phyloP scores from a whole-genome alignment of 2,888 invertebrate genomes.

The Oscheius sp. region DNA sequence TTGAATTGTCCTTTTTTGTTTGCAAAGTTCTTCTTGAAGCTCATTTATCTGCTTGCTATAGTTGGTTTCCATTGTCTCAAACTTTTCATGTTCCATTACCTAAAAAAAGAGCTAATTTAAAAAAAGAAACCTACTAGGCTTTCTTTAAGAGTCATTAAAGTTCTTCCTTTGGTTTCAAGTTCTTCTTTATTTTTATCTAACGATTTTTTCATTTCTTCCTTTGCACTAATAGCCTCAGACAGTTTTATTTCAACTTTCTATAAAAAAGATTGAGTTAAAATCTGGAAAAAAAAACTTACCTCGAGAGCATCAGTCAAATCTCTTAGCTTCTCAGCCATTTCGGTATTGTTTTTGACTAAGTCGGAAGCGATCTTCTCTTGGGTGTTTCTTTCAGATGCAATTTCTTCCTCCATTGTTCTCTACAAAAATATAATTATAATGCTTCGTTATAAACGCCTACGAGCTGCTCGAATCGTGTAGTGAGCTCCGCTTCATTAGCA shows the following conservation, averaged over 20 bases:
- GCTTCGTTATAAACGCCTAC: not conserved
- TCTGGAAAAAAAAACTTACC: not conserved
- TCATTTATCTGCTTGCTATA: conserved; percentile 9
- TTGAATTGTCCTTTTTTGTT: conserved; percentile 8
- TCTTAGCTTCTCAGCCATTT: not conserved
- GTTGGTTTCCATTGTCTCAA: too few relatives aligned
- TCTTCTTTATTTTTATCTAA: not conserved
- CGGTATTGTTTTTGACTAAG: not conserved
- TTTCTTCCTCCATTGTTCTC: not conserved
- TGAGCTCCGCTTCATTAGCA: not conserved
- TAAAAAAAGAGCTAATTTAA: too few relatives aligned
- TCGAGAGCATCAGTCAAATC: not conserved
- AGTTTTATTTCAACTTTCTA: not conserved
- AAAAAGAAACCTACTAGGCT: too few relatives aligned
- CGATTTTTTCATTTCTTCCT: not conserved
- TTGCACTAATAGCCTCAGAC: not conserved
- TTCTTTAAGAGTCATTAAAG: not conserved
- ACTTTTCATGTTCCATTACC: too few relatives aligned
- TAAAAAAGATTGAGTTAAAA: not conserved
- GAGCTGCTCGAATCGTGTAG: not conserved
- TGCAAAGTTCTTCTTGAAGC: conserved; percentile 6
- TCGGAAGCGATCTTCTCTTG: not conserved
- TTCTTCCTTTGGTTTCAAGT: not conserved
- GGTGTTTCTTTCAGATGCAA: not conserved
- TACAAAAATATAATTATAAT: too few relatives aligned